Evolutionary conservation across 2,888 invertebrate genomes (phyloP).

Genomic region (Ephialtes manifestator): DNA sequence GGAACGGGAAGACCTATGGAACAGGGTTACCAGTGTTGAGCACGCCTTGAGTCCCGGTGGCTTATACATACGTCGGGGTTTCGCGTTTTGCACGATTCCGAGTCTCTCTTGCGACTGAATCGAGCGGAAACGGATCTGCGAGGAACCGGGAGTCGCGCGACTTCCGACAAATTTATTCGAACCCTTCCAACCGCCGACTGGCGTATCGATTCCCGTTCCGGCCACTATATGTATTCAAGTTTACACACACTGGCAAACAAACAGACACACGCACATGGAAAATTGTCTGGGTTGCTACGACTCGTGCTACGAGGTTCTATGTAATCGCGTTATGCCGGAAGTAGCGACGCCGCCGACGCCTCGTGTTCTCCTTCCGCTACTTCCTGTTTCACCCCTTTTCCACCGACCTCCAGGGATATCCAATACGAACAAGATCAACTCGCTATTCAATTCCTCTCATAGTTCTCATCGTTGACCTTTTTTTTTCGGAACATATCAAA

Average conservation of each 20-base stretch:
- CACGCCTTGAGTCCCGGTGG: slow-evolving; percentile 9
- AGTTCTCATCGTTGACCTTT: not conserved
- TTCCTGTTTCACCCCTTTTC: slow-evolving; percentile 67
- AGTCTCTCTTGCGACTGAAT: slow-evolving; percentile 67
- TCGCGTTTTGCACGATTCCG: slow-evolving; percentile 54
- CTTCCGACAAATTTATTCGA: slow-evolving; percentile 83
- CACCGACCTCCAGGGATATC: slow-evolving; percentile 51
- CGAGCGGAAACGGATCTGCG: slow-evolving; percentile 73
- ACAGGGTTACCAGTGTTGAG: slow-evolving; percentile 16
- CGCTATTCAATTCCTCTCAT: not conserved
- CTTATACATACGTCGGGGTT: slow-evolving; percentile 45
- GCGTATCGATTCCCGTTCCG: slow-evolving; percentile 80
- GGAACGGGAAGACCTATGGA: not conserved
- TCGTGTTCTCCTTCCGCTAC: slow-evolving; percentile 72
- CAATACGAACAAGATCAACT: slow-evolving; percentile 31
- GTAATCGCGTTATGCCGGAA: slow-evolving; percentile 82
- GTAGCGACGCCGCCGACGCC: slow-evolving; percentile 73
- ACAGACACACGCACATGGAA: slow-evolving; percentile 36
- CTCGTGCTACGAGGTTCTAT: slow-evolving; percentile 70
- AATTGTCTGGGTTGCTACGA: slow-evolving; percentile 35
- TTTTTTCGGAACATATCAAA: slow-evolving; percentile 1
- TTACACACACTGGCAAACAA: slow-evolving; percentile 34
- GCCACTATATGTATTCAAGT: slow-evolving; percentile 48
- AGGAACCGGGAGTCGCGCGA: slow-evolving; percentile 71
- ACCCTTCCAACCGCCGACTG: slow-evolving; percentile 70